Percentiles rank a stretch among this genome's conserved stretches.
Evolutionary conservation across 2,797 vertebrate genomes (phyloP).

Genomic region (Typhlichthys subterraneus): DNA sequence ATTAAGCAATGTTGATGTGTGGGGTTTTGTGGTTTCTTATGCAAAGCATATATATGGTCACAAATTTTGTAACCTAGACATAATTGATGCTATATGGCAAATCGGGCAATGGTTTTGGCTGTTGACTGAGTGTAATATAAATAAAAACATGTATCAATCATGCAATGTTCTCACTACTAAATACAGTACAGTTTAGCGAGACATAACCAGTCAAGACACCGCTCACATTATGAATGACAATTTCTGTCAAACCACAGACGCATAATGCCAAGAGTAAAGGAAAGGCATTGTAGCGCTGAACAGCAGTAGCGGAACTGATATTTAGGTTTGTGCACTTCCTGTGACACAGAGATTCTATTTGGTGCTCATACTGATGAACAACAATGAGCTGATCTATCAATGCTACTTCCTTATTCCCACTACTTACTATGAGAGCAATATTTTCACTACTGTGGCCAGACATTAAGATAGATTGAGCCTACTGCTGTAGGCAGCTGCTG

Average conservation of each 20-base stretch:
- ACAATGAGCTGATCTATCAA: constrained; percentile 44
- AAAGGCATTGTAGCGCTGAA: constrained; percentile 30
- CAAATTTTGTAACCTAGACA: no score
- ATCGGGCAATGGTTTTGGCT: no score
- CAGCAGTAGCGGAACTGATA: constrained; percentile 40
- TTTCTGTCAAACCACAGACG: constrained; percentile 61
- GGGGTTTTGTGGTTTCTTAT: no score
- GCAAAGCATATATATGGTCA: no score
- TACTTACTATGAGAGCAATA: constrained; percentile 63
- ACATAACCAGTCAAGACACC: constrained; percentile 9
- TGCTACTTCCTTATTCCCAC: constrained; percentile 58
- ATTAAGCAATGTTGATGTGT: no score
- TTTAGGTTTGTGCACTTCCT: constrained; percentile 58
- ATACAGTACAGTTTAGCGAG: constrained; percentile 13
- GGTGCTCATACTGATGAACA: constrained; percentile 19
- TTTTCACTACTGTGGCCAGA: constrained; percentile 20
- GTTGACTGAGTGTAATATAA: no score
- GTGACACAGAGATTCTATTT: constrained; percentile 32
- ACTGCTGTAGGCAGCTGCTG: constrained; percentile 26
- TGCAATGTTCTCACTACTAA: not conserved
- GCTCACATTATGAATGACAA: constrained; percentile 22
- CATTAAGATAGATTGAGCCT: no score
- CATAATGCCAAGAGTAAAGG: constrained; percentile 62
- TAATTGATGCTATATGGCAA: no score
- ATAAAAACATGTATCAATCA: not conserved